Percentiles rank a stretch among this genome's conserved stretches.
These are phyloP conservation scores for Tonatia bakeri DNA, from an alignment of 2,113 vertebrate genomes.

Conservation along the genomic window DNA sequence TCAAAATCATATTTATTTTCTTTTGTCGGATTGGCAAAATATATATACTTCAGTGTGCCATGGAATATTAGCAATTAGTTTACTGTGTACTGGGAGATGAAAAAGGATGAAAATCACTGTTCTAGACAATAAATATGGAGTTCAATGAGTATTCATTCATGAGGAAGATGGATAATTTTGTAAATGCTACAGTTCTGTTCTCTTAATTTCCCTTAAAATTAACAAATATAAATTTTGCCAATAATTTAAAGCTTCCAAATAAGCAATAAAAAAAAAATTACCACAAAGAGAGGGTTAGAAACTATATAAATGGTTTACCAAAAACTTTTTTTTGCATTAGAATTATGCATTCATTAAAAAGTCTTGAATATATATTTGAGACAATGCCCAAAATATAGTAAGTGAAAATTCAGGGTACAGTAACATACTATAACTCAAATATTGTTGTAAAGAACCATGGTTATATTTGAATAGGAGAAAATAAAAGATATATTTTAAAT, in stretches of 20 bases:
- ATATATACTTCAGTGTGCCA: not conserved
- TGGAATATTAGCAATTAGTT: not conserved
- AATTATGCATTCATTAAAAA: constrained; percentile 5
- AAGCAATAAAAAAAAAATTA: not conserved
- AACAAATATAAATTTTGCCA: not conserved
- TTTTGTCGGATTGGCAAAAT: not conserved
- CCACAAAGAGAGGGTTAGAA: not conserved
- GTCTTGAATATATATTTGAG: not conserved
- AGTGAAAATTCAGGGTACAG: not conserved
- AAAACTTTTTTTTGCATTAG: not conserved
- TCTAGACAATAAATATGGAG: not conserved
- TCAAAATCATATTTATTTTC: not conserved
- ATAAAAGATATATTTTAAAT: constrained; percentile 4
- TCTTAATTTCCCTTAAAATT: not conserved
- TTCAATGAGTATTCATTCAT: not conserved
- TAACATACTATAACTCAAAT: not conserved
- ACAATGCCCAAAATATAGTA: not conserved
- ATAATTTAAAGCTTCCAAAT: constrained; percentile 18
- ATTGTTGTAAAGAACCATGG: not conserved
- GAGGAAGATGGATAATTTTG: not conserved
- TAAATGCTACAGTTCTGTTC: not conserved
- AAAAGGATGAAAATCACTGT: not conserved
- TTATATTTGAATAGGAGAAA: not conserved
- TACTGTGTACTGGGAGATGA: not conserved
- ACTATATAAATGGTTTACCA: not conserved